Evolutionary conservation across 1,140 invertebrate species (phyloP).

Genomic region (Lepidurus packardi): DNA sequence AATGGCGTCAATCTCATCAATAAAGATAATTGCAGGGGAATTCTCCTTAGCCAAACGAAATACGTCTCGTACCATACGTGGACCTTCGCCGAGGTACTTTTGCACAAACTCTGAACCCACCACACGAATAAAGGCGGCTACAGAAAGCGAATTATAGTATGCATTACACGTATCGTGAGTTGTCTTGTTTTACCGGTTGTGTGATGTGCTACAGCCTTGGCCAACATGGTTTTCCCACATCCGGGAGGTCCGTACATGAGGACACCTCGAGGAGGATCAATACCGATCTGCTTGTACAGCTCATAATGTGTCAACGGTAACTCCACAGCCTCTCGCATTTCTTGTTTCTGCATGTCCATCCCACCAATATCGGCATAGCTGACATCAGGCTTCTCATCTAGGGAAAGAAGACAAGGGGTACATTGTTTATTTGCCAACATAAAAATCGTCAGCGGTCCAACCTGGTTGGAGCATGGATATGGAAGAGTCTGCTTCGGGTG

Average conservation of each 20-base stretch:
- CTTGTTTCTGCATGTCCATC: conserved; percentile 99
- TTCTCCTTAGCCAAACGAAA: conserved; percentile 99
- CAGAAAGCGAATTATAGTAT: conserved; percentile 39
- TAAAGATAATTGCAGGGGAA: conserved; percentile 98
- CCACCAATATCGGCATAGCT: conserved; percentile 97
- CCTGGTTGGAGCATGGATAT: conserved; percentile 93
- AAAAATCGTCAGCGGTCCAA: conserved; percentile 41
- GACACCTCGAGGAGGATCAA: conserved; percentile 93
- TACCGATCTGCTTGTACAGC: conserved; percentile 97
- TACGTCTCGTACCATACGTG: conserved; percentile 98
- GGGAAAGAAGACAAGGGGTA: conserved; percentile 36
- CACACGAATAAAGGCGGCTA: conserved; percentile 94
- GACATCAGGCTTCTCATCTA: conserved; percentile 98
- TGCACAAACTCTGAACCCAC: conserved; percentile 99
- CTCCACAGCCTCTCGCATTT: conserved; percentile 97
- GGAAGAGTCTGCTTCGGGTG: conserved; percentile 94
- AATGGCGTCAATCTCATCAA: conserved; percentile 98
- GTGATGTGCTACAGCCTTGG: conserved; percentile 94
- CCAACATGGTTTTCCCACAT: conserved; percentile 97
- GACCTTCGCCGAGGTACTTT: conserved; percentile 98
- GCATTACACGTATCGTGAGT: conserved; percentile 71
- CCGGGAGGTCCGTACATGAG: conserved; percentile 97
- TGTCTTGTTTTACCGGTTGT: conserved; percentile 67
- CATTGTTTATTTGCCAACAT: conserved; percentile 23
- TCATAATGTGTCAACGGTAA: conserved; percentile 97